Evolutionary conservation across 92 coral and sea anemone species (phyloP), one percentile per base, ranked within the genome.

Genomic region (Phenganax marumi): DNA sequence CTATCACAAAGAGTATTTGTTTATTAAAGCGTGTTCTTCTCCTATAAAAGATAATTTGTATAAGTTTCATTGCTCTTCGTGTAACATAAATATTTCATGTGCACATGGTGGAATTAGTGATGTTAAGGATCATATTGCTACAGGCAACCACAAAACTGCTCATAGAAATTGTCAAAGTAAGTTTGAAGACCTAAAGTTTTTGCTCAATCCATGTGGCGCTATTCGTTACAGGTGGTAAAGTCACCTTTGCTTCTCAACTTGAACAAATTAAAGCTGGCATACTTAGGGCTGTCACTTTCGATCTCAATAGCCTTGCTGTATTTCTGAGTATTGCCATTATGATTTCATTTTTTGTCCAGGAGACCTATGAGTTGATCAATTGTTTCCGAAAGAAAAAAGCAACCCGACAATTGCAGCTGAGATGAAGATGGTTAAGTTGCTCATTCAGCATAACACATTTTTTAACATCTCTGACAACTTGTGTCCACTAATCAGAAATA

Each of bases 381-480:
- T 56, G 4, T 7, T 56, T 56, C 55, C 55, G 55, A 65, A 68
- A 12, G 57, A 39, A 39, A 65, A 52, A 24, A 81, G 72, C 68
- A 39, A 86, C 75, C 68, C 86, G 60, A 19, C 80, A 47, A 73
- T 86, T 52, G 50, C 46, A 14, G 87, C 86, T 7, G 84, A 87
- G 79, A 81, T 80, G n/a, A 87, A 87, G 68, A 75, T 82, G 75
- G 80, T 64, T 51, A 76, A 76, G 87, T 64, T 87, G 84, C 83
- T 87, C 56, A 82, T 87, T 57, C 86, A 87, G 43, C 90, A 87
- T 71, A 87, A 87, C 68, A 75, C 84, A 43, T 87, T 87, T 26
- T 87, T 87, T 51, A 87, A 87, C 70, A 75, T 87, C 22, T 87
- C 85, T 47, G 84, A 87, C 24, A 87, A 87, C 58, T 54, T 83